These are phyloP conservation scores for Drosophila bunnanda DNA, from an alignment of 2,888 invertebrate genomes.

Conservation along the genomic window DNA sequence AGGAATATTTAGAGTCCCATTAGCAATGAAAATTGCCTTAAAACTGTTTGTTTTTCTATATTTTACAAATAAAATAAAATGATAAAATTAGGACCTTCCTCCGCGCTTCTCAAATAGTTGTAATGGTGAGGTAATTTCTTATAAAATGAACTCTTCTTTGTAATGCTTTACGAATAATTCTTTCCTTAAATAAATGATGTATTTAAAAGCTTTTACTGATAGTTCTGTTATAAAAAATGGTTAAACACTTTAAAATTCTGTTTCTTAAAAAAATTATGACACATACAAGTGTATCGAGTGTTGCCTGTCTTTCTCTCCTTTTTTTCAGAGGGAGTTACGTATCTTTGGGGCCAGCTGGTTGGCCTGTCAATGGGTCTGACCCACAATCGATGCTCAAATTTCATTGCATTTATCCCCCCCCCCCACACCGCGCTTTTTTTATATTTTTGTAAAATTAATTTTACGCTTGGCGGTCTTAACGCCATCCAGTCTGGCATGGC, in stretches of 20 bases:
- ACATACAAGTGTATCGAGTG: background rate
- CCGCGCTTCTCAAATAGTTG: background rate
- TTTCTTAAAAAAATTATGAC: background rate
- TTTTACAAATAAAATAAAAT: background rate
- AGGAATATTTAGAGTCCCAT: no score
- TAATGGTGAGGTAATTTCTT: background rate
- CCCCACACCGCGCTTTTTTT: conserved; percentile 19
- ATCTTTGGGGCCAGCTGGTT: conserved; percentile 34
- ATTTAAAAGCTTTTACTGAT: background rate
- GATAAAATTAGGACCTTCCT: background rate
- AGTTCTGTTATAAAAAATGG: background rate
- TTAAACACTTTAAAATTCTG: background rate
- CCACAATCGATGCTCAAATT: conserved; percentile 79
- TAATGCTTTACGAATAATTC: no score
- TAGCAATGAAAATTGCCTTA: background rate
- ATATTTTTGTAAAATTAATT: conserved; percentile 69
- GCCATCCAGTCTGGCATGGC: conserved; percentile 66
- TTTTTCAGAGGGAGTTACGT: conserved; percentile 32
- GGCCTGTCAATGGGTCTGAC: conserved; percentile 68
- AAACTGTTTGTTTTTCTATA: rapidly evolving
- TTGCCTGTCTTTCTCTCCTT: conserved; percentile 2
- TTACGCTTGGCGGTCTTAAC: conserved; percentile 57
- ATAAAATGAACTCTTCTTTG: background rate
- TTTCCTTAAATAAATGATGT: background rate
- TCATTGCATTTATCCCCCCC: conserved; percentile 66